Evolutionary conservation across 2,888 invertebrate genomes (phyloP).

Genomic region (Hipparchia sbordonii): DNA sequence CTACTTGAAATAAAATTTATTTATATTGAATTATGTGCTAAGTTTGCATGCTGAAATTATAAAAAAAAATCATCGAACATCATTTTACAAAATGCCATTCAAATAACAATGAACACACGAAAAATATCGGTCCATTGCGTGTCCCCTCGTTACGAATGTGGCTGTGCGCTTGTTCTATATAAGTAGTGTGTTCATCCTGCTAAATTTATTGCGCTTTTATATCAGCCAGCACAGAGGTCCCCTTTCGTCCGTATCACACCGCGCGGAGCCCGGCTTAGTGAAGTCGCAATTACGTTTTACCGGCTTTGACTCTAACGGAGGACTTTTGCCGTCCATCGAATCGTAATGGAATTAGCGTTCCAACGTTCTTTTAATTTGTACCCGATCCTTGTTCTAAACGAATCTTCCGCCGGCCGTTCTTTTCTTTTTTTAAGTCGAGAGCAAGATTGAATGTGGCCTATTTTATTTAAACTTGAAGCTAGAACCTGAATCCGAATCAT

Average conservation of each 20-base stretch:
- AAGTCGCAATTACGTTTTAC: conserved; percentile 82
- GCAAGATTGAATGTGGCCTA: conserved; percentile 21
- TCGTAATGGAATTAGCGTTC: conserved; percentile 81
- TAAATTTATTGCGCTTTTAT: conserved; percentile 83
- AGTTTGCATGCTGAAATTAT: not conserved
- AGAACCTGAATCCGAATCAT: not conserved
- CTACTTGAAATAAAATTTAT: not conserved
- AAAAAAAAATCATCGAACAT: not conserved
- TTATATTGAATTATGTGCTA: not conserved
- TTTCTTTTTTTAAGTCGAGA: conserved; percentile 39
- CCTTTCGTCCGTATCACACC: conserved; percentile 79
- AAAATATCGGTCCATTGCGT: conserved; percentile 54
- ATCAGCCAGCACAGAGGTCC: conserved; percentile 80
- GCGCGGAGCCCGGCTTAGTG: conserved; percentile 79
- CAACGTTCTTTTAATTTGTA: conserved; percentile 80
- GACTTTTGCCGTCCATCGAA: conserved; percentile 81
- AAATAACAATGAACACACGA: conserved; percentile 26
- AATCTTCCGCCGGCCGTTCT: conserved; percentile 52
- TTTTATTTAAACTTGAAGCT: conserved; percentile 16
- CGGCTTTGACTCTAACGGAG: conserved; percentile 77
- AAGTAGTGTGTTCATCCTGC: conserved; percentile 83
- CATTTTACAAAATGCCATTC: conserved; percentile 8
- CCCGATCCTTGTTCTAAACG: conserved; percentile 71
- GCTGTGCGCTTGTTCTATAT: conserved; percentile 74
- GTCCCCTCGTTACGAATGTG: conserved; percentile 71